Percentiles rank a stretch among this genome's conserved stretches.
These are phyloP conservation scores for Drosophila virilis DNA, from an alignment of 1,140 invertebrate species.

Conservation along the genomic window DNA sequence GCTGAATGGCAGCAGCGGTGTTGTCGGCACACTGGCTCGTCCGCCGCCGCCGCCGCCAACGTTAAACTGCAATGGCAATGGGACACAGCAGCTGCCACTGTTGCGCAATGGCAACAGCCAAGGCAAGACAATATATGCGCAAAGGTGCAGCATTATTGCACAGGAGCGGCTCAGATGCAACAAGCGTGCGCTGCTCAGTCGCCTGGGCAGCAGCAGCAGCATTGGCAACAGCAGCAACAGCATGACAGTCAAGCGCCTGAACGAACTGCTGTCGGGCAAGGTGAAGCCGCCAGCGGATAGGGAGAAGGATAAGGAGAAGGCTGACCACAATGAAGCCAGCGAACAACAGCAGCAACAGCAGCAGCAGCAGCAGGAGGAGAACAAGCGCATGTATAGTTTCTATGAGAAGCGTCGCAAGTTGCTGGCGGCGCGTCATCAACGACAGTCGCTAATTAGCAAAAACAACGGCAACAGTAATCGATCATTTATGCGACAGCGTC, in stretches of 20 bases:
- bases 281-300: constrained; percentile 31
- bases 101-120: constrained; percentile 25
- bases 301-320: constrained; percentile 41
- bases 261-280: constrained; percentile 59
- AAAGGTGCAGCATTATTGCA: constrained; percentile 60
- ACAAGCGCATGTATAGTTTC: constrained; percentile 61
- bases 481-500: constrained; percentile 31
- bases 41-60: constrained; percentile 46
- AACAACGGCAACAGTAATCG: constrained; percentile 34
- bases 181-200: constrained; percentile 49
- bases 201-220: constrained; percentile 2
- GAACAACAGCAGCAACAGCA: constrained; percentile 41
- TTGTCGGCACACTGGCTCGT: constrained; percentile 65
- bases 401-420: constrained; percentile 74
- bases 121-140: constrained; percentile 66
- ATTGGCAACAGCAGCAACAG: constrained; percentile 7
- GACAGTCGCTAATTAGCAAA: constrained; percentile 17
- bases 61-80: constrained; percentile 53
- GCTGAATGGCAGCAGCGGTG: constrained; percentile 59
- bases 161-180: constrained; percentile 68
- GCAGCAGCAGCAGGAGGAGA: constrained; percentile 38
- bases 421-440: constrained; percentile 35
- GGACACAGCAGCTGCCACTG: constrained; percentile 9
- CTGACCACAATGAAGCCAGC: constrained; percentile 41
- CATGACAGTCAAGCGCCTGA: constrained; percentile 61